Base-by-base conservation (phyloP, 2,888 invertebrate species). In the Pterostichus madidus region DNA sequence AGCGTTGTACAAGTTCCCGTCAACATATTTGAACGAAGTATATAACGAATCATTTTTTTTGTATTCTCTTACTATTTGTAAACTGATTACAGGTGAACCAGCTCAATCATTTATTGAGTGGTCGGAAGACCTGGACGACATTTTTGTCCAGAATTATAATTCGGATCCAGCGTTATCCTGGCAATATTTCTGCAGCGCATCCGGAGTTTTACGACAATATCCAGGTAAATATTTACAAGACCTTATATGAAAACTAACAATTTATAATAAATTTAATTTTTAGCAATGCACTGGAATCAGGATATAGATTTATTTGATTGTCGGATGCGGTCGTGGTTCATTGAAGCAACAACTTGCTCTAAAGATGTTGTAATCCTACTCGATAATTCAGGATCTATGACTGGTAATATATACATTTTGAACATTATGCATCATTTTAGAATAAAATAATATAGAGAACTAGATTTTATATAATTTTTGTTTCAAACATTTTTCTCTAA, bases 321-420 rank as follows among this genome's bases (percentile, higher is more conserved):
- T 87, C 93, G 99, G 79, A 95, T 96, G 61, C 93, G 96, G 83
- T 96, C 97, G 56, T 99, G 98, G 98, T 99, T 98, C 89, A 98
- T 99, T 85, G 97, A 98, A 91, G 99, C 99, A 0, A 98, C 99
- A 0, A 98, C 99, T 0, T 98, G 98, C 87, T 98, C 99, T 7
- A 99, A 99, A 91, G 99, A 99, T 88, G 95, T 99, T 86, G 94
- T 99, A 35, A 98, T 99, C 83, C 91, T 99, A 80, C 92, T 99
- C 84, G 99, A 99, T 89, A 94, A 95, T 82, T 98, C 98, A 73
- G 99, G 99, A 15, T 99, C 98, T 17, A 99, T 99, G 99, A 95
- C 94, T 39, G 99, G 99, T 89, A 86, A 46, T 3, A 24, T 24
- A 24, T 3, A 24, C 3, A 24, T 24, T 24, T 24, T 24, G 24